Percentiles rank a stretch among this genome's conserved stretches.
Conservation (phyloP, 2,888 invertebrate genomes). For the Mycalesis mineus region DNA sequence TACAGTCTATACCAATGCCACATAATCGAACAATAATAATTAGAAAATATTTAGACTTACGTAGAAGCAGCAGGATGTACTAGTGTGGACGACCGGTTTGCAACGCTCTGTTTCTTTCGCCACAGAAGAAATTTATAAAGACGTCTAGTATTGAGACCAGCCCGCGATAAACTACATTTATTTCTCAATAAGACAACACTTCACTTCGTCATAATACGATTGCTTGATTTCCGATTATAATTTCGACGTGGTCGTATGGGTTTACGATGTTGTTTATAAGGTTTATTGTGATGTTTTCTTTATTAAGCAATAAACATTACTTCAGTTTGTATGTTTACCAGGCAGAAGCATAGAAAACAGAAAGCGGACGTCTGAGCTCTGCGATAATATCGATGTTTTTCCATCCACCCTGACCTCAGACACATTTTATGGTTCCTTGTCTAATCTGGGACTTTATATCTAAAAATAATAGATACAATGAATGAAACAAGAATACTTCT, state of each 20-base stretch:
- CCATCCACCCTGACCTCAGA: no score
- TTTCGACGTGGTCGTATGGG: constrained; percentile 14
- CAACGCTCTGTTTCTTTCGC: constrained; percentile 26
- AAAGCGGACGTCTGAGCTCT: neutral
- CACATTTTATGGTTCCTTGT: no score
- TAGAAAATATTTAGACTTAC: constrained; percentile 15
- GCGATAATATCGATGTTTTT: no score
- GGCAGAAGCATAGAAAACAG: neutral
- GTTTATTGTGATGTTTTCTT: neutral
- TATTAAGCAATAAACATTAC: neutral
- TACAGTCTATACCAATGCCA: neutral
- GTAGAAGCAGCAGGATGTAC: constrained; percentile 14
- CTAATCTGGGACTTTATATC: no score
- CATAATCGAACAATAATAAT: neutral
- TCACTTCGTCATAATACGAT: constrained; percentile 11
- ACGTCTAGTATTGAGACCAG: constrained; percentile 25
- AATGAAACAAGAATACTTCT: no score
- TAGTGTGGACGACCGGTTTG: constrained; percentile 26
- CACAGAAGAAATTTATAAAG: constrained; percentile 12
- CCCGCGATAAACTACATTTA: constrained; percentile 26
- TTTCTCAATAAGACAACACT: constrained; percentile 25
- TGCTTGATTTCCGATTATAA: constrained; percentile 22
- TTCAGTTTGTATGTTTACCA: neutral
- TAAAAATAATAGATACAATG: no score
- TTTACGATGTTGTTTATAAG: neutral